Base-by-base conservation (phyloP, 2,888 invertebrate species). In the Tupiocoris notatus region DNA sequence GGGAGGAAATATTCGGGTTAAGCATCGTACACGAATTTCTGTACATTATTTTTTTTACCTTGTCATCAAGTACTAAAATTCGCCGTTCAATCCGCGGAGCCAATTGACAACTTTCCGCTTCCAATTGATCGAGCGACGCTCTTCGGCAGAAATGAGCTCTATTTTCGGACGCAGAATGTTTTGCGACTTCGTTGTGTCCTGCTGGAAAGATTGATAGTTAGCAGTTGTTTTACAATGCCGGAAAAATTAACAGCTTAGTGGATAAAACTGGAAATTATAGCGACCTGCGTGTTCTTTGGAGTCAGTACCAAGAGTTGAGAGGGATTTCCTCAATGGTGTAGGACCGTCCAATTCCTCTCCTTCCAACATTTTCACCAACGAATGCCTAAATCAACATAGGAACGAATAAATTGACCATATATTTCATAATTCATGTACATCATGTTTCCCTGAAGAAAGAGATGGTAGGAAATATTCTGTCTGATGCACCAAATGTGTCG, bases 61-160 rank as follows among this genome's bases (percentile, higher is more conserved):
- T 73, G 7, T 75, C 61, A 22, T 57, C 54, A 21, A 64, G 23
- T 0, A 23, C 68, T 23, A 92, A 86, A 80, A 95, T 95, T 81
- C 95, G 86, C 81, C 93, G 92, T 82, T 95, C 94, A 0, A 92
- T 85, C 83, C 89, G 89, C 0, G 95, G 95, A 39, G 93, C 91
- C 79, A 95, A 85, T 79, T 92, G 91, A 83, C 93, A 93, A 0
- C 92, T 90, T 81, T 91, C 91, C 80, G 91, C 90, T 82, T 95
- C 95, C 70, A 94, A 85, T 81, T 93, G 93, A 81, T 94, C 93
- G 58, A 93, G 83, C 0, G 92, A 92, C 2, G 92, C 92, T 71
- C 92, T 86, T 2, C 92, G 87, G 1, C 57, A 54, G 39, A 74
- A 66, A n/a, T 70, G 77, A 7, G 74, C 65, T 17, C 57, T 18